Evolutionary conservation across 2,113 vertebrate genomes (phyloP).

Genomic region (Thryonomys swinderianus): DNA sequence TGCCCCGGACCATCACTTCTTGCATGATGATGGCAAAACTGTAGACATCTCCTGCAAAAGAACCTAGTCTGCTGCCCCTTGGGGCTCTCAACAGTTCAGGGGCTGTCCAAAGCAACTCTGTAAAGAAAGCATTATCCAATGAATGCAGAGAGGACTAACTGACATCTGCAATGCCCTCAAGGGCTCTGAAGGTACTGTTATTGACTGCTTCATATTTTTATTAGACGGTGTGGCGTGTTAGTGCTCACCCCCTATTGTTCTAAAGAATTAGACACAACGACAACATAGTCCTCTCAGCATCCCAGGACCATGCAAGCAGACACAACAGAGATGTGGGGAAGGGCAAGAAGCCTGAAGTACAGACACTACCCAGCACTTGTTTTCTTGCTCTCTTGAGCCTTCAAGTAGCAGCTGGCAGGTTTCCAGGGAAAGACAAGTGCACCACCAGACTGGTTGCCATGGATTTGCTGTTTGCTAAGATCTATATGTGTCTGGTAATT

Average conservation of each 20-base stretch:
- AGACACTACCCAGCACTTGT: slow-evolving; percentile 51
- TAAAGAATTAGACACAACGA: slow-evolving; percentile 50
- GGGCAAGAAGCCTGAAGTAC: neutral
- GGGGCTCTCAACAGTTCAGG: slow-evolving; percentile 93
- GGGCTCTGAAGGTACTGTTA: slow-evolving; percentile 52
- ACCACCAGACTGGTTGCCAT: slow-evolving; percentile 70
- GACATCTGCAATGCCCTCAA: slow-evolving; percentile 48
- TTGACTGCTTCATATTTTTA: slow-evolving; percentile 74
- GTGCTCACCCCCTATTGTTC: neutral
- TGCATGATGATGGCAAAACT: slow-evolving; percentile 96
- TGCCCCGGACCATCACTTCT: slow-evolving; percentile 92
- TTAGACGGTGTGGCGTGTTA: slow-evolving; percentile 43
- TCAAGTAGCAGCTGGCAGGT: slow-evolving; percentile 60
- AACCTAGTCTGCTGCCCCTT: slow-evolving; percentile 86
- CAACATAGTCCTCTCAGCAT: slow-evolving; percentile 25
- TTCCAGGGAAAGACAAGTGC: slow-evolving; percentile 63
- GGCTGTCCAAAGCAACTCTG: slow-evolving; percentile 95
- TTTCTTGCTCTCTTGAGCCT: slow-evolving; percentile 66
- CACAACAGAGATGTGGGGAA: slow-evolving; percentile 38
- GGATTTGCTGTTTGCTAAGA: slow-evolving; percentile 67
- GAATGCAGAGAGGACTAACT: slow-evolving; percentile 65
- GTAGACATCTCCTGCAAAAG: slow-evolving; percentile 93
- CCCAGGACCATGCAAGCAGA: neutral
- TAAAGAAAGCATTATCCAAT: slow-evolving; percentile 65
- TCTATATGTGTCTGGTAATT: slow-evolving; percentile 73